Evolutionary conservation across 2,797 vertebrate species (phyloP).

Genomic region (Staurois parvus): DNA sequence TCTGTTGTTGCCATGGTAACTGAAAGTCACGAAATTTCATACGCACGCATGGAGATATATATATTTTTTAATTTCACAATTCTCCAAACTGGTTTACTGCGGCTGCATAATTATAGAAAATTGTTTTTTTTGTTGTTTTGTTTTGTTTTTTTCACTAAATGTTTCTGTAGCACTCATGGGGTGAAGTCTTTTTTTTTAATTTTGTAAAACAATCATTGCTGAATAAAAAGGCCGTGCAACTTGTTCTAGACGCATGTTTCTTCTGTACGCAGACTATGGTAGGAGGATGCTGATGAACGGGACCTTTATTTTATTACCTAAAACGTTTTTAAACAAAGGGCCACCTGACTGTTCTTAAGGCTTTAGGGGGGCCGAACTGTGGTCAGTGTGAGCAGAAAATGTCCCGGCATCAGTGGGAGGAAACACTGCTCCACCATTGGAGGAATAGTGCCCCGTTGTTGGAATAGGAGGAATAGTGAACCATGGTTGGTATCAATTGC

Average conservation of each 20-base stretch:
- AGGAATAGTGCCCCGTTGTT: too few species aligned
- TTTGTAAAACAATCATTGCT: slow-evolving; percentile 16
- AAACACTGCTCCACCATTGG: too few species aligned
- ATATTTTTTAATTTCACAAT: slow-evolving; percentile 21
- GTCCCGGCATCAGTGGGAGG: too few species aligned
- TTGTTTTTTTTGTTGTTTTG: too few species aligned
- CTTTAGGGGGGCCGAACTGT: too few species aligned
- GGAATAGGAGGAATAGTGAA: too few species aligned
- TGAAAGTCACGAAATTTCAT: slow-evolving; percentile 18
- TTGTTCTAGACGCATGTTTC: background rate
- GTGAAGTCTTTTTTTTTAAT: background rate
- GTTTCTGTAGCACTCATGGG: background rate
- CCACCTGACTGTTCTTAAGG: too few species aligned
- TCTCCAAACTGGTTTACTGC: slow-evolving; percentile 16
- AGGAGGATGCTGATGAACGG: background rate
- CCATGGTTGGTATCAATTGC: too few species aligned
- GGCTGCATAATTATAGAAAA: slow-evolving; percentile 22
- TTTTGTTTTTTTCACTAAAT: background rate
- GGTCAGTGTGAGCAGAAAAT: too few species aligned
- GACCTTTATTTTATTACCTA: too few species aligned
- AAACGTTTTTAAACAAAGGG: too few species aligned
- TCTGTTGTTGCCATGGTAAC: slow-evolving; percentile 23
- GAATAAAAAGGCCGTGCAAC: background rate
- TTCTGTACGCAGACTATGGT: background rate
- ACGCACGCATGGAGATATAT: slow-evolving; percentile 3